Base-by-base conservation (phyloP, 2,113 vertebrate genomes). In the Synodontis membranacea region DNA sequence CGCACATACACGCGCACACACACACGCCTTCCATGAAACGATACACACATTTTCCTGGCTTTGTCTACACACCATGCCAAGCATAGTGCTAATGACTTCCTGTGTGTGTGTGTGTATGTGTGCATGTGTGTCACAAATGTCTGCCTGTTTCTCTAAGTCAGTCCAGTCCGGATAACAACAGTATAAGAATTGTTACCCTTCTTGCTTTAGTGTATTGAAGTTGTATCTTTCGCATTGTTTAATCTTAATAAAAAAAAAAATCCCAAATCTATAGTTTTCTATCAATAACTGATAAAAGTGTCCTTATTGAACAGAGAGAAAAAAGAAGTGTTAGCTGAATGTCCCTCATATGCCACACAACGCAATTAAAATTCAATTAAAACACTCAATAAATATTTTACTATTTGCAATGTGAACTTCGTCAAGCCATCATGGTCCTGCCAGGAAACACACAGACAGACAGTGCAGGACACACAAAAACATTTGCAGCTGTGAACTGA, bases 11-110 rank as follows among this genome's bases (percentile, higher is more conserved):
- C 46, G 39, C 52, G 48, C 82, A 56, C 52, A 83, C 39, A 56
- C 58, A 17, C n/a, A n/a, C 1, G 28, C 48, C 9, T 64, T 83
- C 58, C 80, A 66, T 21, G 23, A 78, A 87, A 76, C 39, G 34
- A 21, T 75, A 1, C 34, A 79, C 17, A 54, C 17, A 48, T 9
- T 42, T 58, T 64, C 80, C 68, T 52, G 54, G 34, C 56, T 50
- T 9, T 28, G 80, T 78, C 88, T 87, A 44, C 48, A 84, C 25
- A 80, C 64, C 62, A 87, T 84, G 66, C 86, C 86, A 74, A 31
- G 39, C 83, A 89, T 37, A 46, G 72, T 75, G 72, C 72, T 75
- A 46, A 75, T n/a, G 72, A 48, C 72, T 48, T 78, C 60, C 21
- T 66, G 44, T n/a, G 44, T 64, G 70, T 25, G 23, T 72, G 68